phyloP scores from a whole-genome alignment of 2,797 vertebrate species.

The Agapornis canus region DNA sequence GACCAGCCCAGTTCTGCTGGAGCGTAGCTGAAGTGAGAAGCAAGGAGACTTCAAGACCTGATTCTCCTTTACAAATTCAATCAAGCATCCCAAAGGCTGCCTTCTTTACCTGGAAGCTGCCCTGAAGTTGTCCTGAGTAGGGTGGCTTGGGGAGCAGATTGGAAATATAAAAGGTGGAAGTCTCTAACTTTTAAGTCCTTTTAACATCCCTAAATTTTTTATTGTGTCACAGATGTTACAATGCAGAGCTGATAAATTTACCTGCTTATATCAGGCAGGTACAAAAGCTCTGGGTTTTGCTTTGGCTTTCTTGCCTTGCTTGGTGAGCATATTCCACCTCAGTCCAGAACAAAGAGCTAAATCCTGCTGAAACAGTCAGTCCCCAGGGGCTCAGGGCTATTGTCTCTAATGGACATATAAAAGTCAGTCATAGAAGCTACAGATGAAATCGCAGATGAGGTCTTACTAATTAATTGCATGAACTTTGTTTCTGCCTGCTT shows the following conservation, averaged over 20 bases:
- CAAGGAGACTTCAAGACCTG: background rate
- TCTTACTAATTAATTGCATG: slow-evolving; percentile 53
- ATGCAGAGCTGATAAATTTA: background rate
- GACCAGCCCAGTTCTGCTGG: background rate
- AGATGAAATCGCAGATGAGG: slow-evolving; percentile 54
- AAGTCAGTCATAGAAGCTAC: slow-evolving; percentile 53
- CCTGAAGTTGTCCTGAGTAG: background rate
- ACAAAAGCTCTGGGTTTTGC: background rate
- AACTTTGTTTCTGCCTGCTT: slow-evolving; percentile 63
- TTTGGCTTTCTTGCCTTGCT: background rate
- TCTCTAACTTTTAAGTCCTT: background rate
- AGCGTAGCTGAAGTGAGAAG: background rate
- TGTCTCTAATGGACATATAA: slow-evolving; percentile 2
- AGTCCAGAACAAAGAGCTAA: slow-evolving; percentile 41
- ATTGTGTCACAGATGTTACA: background rate
- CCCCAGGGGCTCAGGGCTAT: background rate
- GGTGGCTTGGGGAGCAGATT: background rate
- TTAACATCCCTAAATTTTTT: background rate
- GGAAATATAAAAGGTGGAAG: background rate
- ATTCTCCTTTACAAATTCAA: background rate
- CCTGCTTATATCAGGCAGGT: background rate
- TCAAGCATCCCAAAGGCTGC: background rate
- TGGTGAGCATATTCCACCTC: background rate
- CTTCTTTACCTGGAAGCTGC: background rate
- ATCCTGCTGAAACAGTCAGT: background rate